Evolutionary conservation across 2,888 invertebrate genomes (phyloP).

Genomic region (Julus scandinavius): DNA sequence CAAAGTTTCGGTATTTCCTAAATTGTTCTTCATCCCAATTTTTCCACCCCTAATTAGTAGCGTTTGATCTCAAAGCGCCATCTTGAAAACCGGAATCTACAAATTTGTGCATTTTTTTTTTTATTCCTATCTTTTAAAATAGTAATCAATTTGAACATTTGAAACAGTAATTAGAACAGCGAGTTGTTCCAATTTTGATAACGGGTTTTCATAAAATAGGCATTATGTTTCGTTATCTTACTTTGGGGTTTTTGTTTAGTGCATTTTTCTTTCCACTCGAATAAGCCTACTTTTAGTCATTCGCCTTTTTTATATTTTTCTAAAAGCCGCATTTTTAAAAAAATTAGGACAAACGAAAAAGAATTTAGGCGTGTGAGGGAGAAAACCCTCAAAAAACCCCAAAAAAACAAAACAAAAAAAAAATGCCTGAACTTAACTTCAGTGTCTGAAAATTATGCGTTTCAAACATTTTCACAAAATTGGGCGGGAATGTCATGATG

Average conservation of each 20-base stretch:
- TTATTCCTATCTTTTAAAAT: background rate
- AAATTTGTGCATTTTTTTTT: background rate
- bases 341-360: conserved; percentile 3
- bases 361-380: conserved; percentile 16
- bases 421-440: background rate
- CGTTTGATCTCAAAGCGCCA: background rate
- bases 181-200: background rate
- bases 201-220: background rate
- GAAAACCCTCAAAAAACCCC: background rate
- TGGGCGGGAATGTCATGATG: background rate
- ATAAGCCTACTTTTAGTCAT: background rate
- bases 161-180: background rate
- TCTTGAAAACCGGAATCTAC: background rate
- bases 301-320: background rate
- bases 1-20: no score
- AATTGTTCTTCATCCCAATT: no score
- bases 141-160: background rate
- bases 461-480: background rate
- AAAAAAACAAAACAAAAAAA: background rate
- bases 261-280: background rate
- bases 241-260: background rate
- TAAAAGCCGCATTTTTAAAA: background rate
- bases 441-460: background rate
- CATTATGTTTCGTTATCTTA: conserved; percentile 30
- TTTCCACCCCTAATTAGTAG: no score